A percentile compares a stretch with the other conserved stretches of the same genome.
These are phyloP conservation scores for Kradibia gibbosae DNA, from an alignment of 1,140 invertebrate species.

Conservation along the genomic window DNA sequence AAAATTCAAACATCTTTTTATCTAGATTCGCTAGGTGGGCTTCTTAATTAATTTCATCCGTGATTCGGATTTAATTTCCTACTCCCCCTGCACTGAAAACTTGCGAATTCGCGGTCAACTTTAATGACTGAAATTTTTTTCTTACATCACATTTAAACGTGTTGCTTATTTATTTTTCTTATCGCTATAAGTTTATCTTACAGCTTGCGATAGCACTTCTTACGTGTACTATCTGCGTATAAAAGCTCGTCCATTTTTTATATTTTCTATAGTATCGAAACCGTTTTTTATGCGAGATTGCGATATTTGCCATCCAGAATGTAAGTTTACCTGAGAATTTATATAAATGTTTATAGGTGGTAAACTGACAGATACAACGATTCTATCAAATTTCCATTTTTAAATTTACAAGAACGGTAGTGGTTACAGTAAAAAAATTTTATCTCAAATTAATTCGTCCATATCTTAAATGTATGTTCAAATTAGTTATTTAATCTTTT, in stretches of 20 bases:
- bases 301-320: background rate
- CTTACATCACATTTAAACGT: too few relatives aligned
- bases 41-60: conserved; percentile 38
- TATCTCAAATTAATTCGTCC: background rate
- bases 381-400: conserved; percentile 4
- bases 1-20: background rate
- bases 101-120: background rate
- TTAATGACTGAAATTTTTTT: background rate
- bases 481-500: background rate
- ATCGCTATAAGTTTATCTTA: background rate
- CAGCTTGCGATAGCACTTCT: background rate
- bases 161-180: background rate
- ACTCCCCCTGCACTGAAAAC: background rate
- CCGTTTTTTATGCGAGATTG: background rate
- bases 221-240: background rate
- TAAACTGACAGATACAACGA: background rate
- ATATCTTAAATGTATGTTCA: conserved; percentile 11
- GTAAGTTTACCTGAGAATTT: background rate
- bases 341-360: conserved; percentile 8
- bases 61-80: conserved; percentile 8
- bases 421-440: background rate
- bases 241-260: background rate
- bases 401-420: background rate
- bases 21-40: conserved; percentile 15
- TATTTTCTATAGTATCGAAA: background rate